Evolutionary conservation across 2,888 invertebrate species (phyloP).

Genomic region (Kuschelorhynchus macadamiae): DNA sequence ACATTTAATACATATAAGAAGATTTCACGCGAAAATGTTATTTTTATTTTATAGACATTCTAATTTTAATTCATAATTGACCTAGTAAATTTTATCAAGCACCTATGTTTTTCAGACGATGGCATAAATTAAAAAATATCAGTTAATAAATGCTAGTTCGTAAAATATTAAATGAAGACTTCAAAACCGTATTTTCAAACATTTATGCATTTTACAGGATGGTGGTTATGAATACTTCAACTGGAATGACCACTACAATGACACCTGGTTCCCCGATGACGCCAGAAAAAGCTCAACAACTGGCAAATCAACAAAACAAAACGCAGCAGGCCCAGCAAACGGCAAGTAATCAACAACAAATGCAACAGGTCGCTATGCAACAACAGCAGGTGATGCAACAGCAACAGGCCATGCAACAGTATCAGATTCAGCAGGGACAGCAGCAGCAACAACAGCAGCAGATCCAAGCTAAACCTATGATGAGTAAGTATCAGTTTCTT

Average conservation of each 20-base stretch:
- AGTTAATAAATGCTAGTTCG: too few species aligned
- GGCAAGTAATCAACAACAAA: conserved; percentile 67
- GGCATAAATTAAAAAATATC: too few species aligned
- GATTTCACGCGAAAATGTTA: too few species aligned
- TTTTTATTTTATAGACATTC: too few species aligned
- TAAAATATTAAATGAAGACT: too few species aligned
- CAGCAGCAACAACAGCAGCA: conserved; percentile 63
- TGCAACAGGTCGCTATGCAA: conserved; percentile 69
- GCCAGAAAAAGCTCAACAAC: conserved; percentile 71
- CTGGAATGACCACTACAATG: conserved; percentile 73
- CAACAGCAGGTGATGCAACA: conserved; percentile 62
- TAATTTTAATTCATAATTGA: too few species aligned
- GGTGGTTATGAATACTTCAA: conserved; percentile 73
- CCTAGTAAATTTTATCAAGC: too few species aligned
- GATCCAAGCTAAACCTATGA: conserved; percentile 70
- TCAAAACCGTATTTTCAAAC: too few species aligned
- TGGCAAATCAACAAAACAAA: conserved; percentile 67
- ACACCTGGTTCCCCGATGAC: conserved; percentile 73
- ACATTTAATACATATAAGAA: too few species aligned
- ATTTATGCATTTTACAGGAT: conserved; percentile 64
- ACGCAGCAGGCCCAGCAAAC: conserved; percentile 68
- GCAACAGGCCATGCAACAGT: conserved; percentile 65
- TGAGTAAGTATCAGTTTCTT: conserved; percentile 67
- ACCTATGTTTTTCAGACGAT: too few species aligned
- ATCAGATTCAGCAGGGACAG: conserved; percentile 57